These are phyloP conservation scores for Myrmophylax atrothorax DNA, from an alignment of 2,113 vertebrate genomes.

Conservation along the genomic window DNA sequence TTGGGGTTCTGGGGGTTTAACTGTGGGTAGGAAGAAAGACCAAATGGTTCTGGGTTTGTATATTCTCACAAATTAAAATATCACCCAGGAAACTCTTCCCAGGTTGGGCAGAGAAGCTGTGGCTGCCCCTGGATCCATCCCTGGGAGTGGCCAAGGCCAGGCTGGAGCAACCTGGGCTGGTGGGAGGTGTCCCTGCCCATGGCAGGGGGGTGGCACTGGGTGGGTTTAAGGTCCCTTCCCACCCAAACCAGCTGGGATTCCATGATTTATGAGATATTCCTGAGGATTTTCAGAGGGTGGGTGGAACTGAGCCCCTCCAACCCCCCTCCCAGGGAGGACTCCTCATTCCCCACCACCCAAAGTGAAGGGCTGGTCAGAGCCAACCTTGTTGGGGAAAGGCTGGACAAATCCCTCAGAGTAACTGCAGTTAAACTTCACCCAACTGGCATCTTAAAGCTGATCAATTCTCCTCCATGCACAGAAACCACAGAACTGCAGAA, in stretches of 20 bases:
- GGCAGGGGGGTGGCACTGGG: background rate
- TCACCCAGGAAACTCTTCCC: accelerated
- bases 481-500: too few relatives aligned
- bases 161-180: accelerated
- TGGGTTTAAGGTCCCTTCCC: background rate
- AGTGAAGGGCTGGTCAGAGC: too few relatives aligned
- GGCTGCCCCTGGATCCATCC: background rate
- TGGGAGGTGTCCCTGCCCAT: background rate
- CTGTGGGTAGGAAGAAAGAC: accelerated
- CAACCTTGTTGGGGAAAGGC: too few relatives aligned
- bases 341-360: too few relatives aligned
- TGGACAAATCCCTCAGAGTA: too few relatives aligned
- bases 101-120: background rate
- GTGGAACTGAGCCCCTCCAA: too few relatives aligned
- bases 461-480: too few relatives aligned
- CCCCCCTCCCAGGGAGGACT: too few relatives aligned
- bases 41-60: background rate
- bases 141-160: background rate
- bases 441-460: too few relatives aligned
- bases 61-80: background rate
- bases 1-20: background rate
- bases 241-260: background rate
- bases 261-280: too few relatives aligned
- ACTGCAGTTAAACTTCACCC: too few relatives aligned
- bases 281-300: too few relatives aligned